Base-by-base conservation (phyloP, 1,140 invertebrate genomes). In the Mylabris phalerata region DNA sequence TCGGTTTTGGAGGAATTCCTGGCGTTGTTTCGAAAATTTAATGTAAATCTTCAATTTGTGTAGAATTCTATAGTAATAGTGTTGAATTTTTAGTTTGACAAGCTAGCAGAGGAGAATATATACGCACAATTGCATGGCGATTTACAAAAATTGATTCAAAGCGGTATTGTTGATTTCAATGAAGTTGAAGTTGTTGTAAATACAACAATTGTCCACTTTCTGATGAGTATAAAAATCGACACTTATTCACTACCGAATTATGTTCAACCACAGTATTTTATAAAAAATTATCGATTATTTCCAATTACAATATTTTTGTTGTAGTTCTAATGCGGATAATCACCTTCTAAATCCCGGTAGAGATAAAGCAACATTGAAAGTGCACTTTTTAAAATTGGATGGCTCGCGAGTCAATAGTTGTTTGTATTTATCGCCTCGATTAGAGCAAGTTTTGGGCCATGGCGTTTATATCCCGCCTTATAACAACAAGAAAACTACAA, bases 131-230 rank as follows among this genome's bases (percentile, higher is more conserved):
- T 70, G 9, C 61, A 62, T 19, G 57, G 59, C 44, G 71, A 74
- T 52, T 75, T 74, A 61, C 48, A 66, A 39, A 52, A 56, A 9
- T 49, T 72, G 39, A 62, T 64, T 32, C 25, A 11, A 44, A 9
- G 45, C 71, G 41, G 52, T 72, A 11, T 10, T 52, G 32, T 32
- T 32, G 7, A 32, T 42, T 55, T 65, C 9, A 59, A 71, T 45
- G 66, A 75, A 64, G 56, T 75, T 27, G 74, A 75, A 65, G 60
- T 75, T 45, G 60, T 58, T 43, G 62, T 74, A 43, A 71, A 72
- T 10, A 57, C 51, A n/a, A 62, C 48, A 25, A 55, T 47, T 58
- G 52, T 70, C n/a, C 60, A 73, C 48, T 71, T 75, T 61, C 46
- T 72, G n/a, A 71, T 75, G 42, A 48, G 51, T 13, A 44, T 75